Evolutionary conservation across 2,888 invertebrate species (phyloP).

Genomic region (Ophion obscuratus): DNA sequence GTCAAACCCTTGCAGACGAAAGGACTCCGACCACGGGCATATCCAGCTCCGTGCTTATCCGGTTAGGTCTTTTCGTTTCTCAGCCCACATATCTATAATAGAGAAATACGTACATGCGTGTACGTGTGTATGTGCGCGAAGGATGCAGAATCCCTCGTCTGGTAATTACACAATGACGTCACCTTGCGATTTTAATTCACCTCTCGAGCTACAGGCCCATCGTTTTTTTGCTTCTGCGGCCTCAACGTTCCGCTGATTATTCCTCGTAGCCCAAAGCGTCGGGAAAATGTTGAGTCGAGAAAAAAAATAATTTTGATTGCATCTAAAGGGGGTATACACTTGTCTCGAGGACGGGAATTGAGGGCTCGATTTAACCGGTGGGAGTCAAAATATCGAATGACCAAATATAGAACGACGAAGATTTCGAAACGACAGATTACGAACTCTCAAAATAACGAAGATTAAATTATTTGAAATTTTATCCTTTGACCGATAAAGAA

Average conservation of each 20-base stretch:
- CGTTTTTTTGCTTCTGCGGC: background rate
- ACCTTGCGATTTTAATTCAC: constrained; percentile 34
- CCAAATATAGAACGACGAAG: too few relatives aligned
- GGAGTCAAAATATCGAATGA: too few relatives aligned
- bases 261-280: too few relatives aligned
- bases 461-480: too few relatives aligned
- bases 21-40: constrained; percentile 1
- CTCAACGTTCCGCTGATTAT: too few relatives aligned
- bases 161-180: constrained; percentile 48
- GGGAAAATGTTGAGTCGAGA: background rate
- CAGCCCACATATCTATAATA: background rate
- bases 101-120: background rate
- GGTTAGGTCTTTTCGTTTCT: background rate
- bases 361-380: too few relatives aligned
- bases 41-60: background rate
- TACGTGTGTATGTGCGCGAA: background rate
- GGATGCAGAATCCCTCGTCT: constrained; percentile 13
- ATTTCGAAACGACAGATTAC: too few relatives aligned
- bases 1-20: background rate
- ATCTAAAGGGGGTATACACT: too few relatives aligned
- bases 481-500: too few relatives aligned
- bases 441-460: too few relatives aligned
- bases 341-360: too few relatives aligned
- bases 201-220: constrained; percentile 5
- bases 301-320: background rate